Conservation (phyloP, 2,797 vertebrate species). For the Phoxinus dragarum region DNA sequence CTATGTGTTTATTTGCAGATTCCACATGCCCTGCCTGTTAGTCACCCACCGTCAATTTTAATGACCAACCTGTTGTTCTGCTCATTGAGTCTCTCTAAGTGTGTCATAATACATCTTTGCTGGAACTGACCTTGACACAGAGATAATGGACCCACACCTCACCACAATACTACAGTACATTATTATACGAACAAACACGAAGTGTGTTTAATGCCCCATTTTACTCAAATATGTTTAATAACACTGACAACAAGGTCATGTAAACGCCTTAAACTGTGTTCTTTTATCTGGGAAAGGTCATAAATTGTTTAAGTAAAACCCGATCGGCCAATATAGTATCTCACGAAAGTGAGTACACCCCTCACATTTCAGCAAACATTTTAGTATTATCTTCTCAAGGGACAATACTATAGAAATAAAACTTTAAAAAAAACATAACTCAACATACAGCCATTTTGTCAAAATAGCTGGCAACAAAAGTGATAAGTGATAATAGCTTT, state of each 20-base stretch:
- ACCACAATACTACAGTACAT: not conserved
- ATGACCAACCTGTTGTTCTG: slow-evolving; percentile 11
- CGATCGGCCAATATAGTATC: not conserved
- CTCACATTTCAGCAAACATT: too few species aligned
- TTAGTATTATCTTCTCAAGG: too few species aligned
- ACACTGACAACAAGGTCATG: not conserved
- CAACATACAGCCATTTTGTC: too few species aligned
- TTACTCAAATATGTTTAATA: not conserved
- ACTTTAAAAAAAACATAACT: too few species aligned
- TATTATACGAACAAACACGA: not conserved
- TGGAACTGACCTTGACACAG: slow-evolving; percentile 23
- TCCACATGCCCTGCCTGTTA: not conserved
- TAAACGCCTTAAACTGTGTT: not conserved
- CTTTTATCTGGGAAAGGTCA: not conserved
- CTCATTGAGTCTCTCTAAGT: not conserved
- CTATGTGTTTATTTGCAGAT: not conserved
- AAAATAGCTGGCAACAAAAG: too few species aligned
- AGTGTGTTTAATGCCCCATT: not conserved
- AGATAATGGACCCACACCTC: slow-evolving; percentile 16
- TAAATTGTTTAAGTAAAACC: not conserved
- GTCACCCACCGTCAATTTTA: not conserved
- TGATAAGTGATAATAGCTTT: too few species aligned
- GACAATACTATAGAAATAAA: too few species aligned
- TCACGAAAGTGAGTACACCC: too few species aligned
- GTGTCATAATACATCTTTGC: slow-evolving; percentile 6